Evolutionary conservation across 2,113 vertebrate genomes (phyloP), one percentile per base, ranked within the genome.

Genomic region (Hemichromis elongatus): DNA sequence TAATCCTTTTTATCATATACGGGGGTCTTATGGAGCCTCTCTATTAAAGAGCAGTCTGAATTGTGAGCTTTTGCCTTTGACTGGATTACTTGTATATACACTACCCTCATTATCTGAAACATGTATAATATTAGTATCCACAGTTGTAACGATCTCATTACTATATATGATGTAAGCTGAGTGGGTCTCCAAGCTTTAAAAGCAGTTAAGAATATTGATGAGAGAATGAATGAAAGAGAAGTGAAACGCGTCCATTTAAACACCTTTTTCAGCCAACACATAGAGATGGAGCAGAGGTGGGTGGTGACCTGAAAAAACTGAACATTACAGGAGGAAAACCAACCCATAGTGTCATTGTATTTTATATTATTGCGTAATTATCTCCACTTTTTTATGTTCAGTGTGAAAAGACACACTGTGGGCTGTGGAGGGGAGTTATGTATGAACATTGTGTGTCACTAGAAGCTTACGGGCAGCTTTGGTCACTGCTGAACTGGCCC

Each of bases 151-250:
- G 11, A n/a, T n/a, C n/a, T 0, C 21, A 21, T 66, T 66, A 40
- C 4, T 66, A 21, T 66, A 40, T 66, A 66, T 0, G 19, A 21
- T 5, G 12, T 42, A 24, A 68, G 12, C 0, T 68, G 61, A 35
- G 35, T 40, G 24, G n/a, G 61, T 40, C 35, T 68, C 35, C 61
- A 68, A 24, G n/a, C 12, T 68, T 21, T 40, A 14, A 14, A 40
- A 68, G 35, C 63, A 42, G 35, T 68, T 42, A 42, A 68, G 35
- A 42, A 21, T 9, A 68, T 24, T n/a, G 35, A 14, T 42, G n/a
- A 40, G 12, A 40, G n/a, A 68, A n/a, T n/a, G n/a, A 37, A 42
- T 68, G 35, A 68, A 24, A 14, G 12, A 42, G 61, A 68, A 40
- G 35, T 3, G 2, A 40, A 68, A 68, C 24, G 24, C 24, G 63